Conservation (phyloP, 1,140 invertebrate genomes). For the Drosophila bipectinata region DNA sequence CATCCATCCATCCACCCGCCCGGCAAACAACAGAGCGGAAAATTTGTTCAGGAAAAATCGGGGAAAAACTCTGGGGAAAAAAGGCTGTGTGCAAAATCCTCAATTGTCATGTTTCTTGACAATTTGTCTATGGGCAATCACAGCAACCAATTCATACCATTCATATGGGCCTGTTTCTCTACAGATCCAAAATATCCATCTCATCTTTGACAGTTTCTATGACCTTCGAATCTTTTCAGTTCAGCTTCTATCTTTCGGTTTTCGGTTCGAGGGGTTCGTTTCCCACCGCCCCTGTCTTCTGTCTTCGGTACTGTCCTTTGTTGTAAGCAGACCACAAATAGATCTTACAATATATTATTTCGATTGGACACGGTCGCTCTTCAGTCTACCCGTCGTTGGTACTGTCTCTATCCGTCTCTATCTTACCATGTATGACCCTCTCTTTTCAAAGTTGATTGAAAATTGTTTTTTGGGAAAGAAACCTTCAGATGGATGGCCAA, state of each 20-base stretch:
- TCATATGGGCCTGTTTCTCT: constrained; percentile 25
- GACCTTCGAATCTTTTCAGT: constrained; percentile 53
- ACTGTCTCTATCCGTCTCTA: not conserved
- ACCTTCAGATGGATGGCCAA: constrained; percentile 30
- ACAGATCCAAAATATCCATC: constrained; percentile 38
- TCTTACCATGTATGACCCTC: not conserved
- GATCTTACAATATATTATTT: constrained; percentile 57
- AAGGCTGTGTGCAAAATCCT: constrained; percentile 39
- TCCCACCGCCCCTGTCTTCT: constrained; percentile 12
- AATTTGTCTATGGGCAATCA: constrained; percentile 70
- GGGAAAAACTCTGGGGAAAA: constrained; percentile 9
- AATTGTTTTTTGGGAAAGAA: constrained; percentile 16
- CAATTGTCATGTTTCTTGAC: constrained; percentile 47
- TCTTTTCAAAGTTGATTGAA: constrained; percentile 28
- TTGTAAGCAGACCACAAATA: constrained; percentile 58
- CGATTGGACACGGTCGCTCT: constrained; percentile 52
- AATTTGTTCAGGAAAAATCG: constrained; percentile 5
- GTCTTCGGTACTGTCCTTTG: constrained; percentile 8
- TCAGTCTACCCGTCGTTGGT: not conserved
- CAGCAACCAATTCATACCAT: constrained; percentile 49
- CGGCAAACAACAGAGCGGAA: constrained; percentile 15
- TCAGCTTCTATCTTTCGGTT: constrained; percentile 23
- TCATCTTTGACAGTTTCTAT: constrained; percentile 52
- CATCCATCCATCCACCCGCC: constrained; percentile 13
- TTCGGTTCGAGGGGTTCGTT: constrained; percentile 21